Conservation (phyloP, 2,888 invertebrate species). For the Lottia scabra region DNA sequence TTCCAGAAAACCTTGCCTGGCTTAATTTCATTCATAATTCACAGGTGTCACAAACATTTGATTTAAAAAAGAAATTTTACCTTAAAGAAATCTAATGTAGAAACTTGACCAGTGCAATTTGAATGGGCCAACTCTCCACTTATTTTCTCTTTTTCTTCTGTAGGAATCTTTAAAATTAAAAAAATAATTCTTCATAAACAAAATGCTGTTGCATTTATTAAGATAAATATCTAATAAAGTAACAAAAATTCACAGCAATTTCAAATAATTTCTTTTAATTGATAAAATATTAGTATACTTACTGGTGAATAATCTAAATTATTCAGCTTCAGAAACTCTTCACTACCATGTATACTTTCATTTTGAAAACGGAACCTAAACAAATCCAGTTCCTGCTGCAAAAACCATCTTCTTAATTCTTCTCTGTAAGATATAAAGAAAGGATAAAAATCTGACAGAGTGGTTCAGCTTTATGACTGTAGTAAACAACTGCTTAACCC, state of each 20-base stretch:
- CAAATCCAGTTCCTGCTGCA: constrained; percentile 88
- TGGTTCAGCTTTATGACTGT: too few relatives aligned
- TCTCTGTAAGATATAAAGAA: constrained; percentile 73
- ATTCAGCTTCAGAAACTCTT: constrained; percentile 53
- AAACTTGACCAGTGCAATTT: background rate
- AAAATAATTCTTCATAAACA: too few relatives aligned
- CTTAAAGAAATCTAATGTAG: constrained; percentile 44
- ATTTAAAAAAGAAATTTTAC: constrained; percentile 3
- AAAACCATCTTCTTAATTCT: constrained; percentile 89
- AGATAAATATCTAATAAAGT: too few relatives aligned
- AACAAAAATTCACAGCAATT: too few relatives aligned
- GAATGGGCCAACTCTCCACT: constrained; percentile 72
- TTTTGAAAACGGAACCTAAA: constrained; percentile 76
- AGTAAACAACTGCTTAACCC: background rate
- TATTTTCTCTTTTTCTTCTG: constrained; percentile 77
- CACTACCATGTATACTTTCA: constrained; percentile 45
- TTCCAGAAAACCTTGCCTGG: too few relatives aligned
- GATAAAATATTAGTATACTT: constrained; percentile 20
- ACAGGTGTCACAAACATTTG: too few relatives aligned
- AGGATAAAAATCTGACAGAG: too few relatives aligned
- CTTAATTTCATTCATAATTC: too few relatives aligned
- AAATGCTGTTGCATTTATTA: too few relatives aligned
- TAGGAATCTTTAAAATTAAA: constrained; percentile 69
- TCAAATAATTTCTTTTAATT: too few relatives aligned
- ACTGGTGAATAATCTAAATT: constrained; percentile 62